These are phyloP conservation scores for Ectobius pallidus DNA, from an alignment of 2,888 invertebrate genomes.

Conservation along the genomic window DNA sequence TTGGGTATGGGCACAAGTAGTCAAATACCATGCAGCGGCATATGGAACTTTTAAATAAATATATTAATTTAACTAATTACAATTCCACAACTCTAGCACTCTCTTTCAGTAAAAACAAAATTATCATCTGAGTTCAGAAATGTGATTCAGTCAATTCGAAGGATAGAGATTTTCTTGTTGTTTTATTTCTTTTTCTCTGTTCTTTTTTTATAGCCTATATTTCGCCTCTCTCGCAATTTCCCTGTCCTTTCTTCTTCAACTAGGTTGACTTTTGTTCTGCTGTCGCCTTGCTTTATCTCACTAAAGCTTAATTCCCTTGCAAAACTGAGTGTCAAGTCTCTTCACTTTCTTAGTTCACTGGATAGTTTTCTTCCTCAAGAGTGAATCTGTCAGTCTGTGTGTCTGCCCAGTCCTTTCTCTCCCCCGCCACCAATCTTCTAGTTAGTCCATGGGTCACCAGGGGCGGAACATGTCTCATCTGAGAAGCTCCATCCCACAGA, in stretches of 20 bases:
- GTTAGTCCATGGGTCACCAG: too few species aligned
- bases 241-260: not conserved
- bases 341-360: not conserved
- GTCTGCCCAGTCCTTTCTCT: not conserved
- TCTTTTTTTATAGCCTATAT: not conserved
- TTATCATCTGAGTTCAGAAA: too few species aligned
- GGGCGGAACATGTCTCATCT: too few species aligned
- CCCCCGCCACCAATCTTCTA: not conserved
- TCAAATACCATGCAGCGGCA: too few species aligned
- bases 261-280: not conserved
- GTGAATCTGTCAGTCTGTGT: not conserved
- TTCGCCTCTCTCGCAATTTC: conserved; percentile 1
- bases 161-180: not conserved
- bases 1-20: too few species aligned
- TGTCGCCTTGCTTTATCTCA: conserved; percentile 1
- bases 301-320: conserved; percentile 1
- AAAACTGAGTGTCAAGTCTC: conserved; percentile 14
- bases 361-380: not conserved
- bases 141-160: not conserved
- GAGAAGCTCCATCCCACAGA: too few species aligned
- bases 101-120: too few species aligned
- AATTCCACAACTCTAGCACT: too few species aligned
- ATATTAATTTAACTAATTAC: too few species aligned
- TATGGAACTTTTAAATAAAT: too few species aligned
- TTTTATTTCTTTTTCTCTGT: not conserved